Base-by-base conservation (phyloP, 2,888 invertebrate species). In the Darwinula stevensoni region DNA sequence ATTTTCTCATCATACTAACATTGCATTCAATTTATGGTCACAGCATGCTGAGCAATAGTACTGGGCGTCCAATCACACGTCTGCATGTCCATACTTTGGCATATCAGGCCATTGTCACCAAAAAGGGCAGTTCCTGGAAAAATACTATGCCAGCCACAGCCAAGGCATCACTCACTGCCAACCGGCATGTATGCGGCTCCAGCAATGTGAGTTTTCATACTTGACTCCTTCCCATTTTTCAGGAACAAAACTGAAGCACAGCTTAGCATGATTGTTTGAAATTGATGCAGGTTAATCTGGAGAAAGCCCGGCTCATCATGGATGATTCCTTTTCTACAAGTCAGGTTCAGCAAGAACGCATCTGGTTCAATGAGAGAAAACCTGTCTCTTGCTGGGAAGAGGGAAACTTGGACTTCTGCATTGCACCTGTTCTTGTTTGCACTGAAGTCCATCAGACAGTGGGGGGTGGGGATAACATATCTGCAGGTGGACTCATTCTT, bases 321-420 rank as follows among this genome's bases (percentile, higher is more conserved):
- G 76, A 78, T 44, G 75, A 74, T 30, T 74, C 75, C 44, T 78
- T 78, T 45, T 62, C 73, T 4, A 68, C 70, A 1, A 71, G 70
- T 1, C 56, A 61, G 14, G 53, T 58, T 17, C 47, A 48, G 4
- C 43, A 50, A 29, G 14, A 34, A 6, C 54, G 71, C 36, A 64
- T 73, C 30, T 56, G 61, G 29, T 57, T 75, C 37, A 59, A 69
- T 41, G 61, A 64, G 1, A 57, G 62, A 4, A 61, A 67, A 35
- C 75, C 78, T 3, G 73, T 76, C 2, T 61, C 73, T 1, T 78
- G 78, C 47, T 78, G 78, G 78, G 57, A 63, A 22, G 76, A 76
- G 46, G 49, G 49, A 27, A 41, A 48, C 31, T 59, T 65, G 13
- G 61, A 71, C 42, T 64, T 76, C 32, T 78, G 78, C 49, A 61